Conservation (phyloP, 2,113 vertebrate genomes). For the Gnathonemus echidnorhynchus region DNA sequence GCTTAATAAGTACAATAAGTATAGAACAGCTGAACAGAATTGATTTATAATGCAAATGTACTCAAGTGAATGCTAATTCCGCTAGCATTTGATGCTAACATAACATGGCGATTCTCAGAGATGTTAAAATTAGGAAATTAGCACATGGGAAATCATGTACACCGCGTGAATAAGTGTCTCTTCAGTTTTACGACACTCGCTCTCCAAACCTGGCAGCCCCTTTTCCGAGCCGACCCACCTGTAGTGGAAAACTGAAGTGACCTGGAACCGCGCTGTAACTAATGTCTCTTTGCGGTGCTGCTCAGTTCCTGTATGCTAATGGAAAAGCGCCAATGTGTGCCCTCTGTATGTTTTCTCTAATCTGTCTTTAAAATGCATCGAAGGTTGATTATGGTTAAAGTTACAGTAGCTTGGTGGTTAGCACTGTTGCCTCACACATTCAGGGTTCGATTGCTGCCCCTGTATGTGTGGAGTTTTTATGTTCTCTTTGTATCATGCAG, state of each 20-base stretch:
- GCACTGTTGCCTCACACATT: background rate
- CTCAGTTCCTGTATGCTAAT: background rate
- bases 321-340: background rate
- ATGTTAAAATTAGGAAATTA: too few relatives aligned
- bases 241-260: background rate
- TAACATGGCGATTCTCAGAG: too few relatives aligned
- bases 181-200: background rate
- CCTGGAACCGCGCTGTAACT: background rate
- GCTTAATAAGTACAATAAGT: background rate
- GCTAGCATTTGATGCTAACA: too few relatives aligned
- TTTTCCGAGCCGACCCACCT: background rate
- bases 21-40: background rate
- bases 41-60: too few relatives aligned
- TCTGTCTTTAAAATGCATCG: background rate
- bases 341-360: background rate
- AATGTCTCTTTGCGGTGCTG: background rate
- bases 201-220: background rate
- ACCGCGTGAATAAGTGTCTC: too few relatives aligned
- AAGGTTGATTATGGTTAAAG: background rate
- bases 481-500: background rate
- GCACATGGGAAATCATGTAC: too few relatives aligned
- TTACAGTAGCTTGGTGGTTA: background rate
- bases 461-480: background rate
- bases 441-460: background rate
- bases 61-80: too few relatives aligned